A percentile compares a stretch with the other conserved stretches of the same genome.
phyloP scores from a whole-genome alignment of 2,888 invertebrate species.

The Rhodophaea formosa region DNA sequence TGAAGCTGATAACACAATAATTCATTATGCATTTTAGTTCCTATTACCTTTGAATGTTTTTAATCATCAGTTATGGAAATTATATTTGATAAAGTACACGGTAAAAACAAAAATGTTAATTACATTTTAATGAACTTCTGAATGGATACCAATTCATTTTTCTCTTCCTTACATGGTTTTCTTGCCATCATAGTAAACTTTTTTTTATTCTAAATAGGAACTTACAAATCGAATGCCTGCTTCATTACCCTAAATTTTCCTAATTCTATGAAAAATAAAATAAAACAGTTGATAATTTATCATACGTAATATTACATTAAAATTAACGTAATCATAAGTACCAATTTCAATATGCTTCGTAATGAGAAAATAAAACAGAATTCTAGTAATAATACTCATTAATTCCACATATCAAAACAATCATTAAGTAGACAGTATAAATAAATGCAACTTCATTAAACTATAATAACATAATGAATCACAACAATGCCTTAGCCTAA shows the following conservation, averaged over 20 bases:
- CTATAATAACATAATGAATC: slow-evolving; percentile 28
- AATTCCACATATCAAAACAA: slow-evolving; percentile 28
- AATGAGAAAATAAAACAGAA: slow-evolving; percentile 15
- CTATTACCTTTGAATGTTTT: no score
- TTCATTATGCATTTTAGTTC: no score
- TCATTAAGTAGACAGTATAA: slow-evolving; percentile 26
- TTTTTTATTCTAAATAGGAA: slow-evolving; percentile 14
- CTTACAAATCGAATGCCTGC: background rate
- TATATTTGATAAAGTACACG: no score
- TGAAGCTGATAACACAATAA: no score
- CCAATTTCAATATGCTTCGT: slow-evolving; percentile 35
- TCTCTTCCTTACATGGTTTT: no score
- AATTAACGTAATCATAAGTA: slow-evolving; percentile 40
- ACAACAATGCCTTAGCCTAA: slow-evolving; percentile 22
- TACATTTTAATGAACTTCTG: no score
- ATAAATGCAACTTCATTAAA: slow-evolving; percentile 50
- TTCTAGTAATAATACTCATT: slow-evolving; percentile 19
- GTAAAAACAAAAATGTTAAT: no score
- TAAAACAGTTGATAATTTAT: slow-evolving; percentile 53
- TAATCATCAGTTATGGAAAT: no score
- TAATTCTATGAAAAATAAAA: background rate
- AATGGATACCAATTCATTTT: no score
- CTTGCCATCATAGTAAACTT: no score
- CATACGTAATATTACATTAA: slow-evolving; percentile 55
- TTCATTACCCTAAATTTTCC: background rate